Evolutionary conservation across 1,140 invertebrate species (phyloP).

Genomic region (Cherax destructor): DNA sequence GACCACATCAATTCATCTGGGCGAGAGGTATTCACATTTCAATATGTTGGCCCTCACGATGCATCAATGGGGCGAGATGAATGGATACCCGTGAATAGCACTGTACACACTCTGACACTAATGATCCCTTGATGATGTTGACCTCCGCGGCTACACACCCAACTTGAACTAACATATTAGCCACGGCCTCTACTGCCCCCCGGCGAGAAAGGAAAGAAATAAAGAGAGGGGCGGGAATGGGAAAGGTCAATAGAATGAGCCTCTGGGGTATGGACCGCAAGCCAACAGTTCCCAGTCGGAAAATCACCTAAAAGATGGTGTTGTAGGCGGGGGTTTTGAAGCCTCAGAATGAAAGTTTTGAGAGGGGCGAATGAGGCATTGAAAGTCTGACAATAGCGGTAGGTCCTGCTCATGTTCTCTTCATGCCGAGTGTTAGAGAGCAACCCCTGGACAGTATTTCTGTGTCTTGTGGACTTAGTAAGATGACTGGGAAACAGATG

Average conservation of each 20-base stretch:
- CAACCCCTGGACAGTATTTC: neutral
- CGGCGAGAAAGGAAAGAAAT: constrained; percentile 15
- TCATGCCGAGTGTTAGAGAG: neutral
- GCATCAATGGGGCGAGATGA: constrained; percentile 33
- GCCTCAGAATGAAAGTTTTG: neutral
- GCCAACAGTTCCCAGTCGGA: neutral
- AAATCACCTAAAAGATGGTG: neutral
- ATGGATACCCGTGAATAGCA: constrained; percentile 38
- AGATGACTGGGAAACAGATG: neutral
- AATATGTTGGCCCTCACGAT: constrained; percentile 24
- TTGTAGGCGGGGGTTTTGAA: neutral
- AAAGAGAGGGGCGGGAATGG: neutral
- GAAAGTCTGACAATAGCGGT: neutral
- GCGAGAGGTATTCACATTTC: constrained; percentile 15
- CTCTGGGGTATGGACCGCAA: neutral
- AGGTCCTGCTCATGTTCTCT: neutral
- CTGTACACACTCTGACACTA: constrained; percentile 40
- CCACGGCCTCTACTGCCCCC: constrained; percentile 28
- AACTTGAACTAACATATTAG: constrained; percentile 45
- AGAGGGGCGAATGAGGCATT: neutral
- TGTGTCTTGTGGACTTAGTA: neutral
- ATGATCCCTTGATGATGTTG: constrained; percentile 42
- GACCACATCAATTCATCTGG: constrained; percentile 10
- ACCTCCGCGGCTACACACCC: constrained; percentile 26
- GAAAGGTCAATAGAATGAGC: neutral